A percentile compares a stretch with the other conserved stretches of the same genome.
These are phyloP conservation scores for Acanthurus tractus DNA, from an alignment of 2,797 vertebrate species.

Conservation along the genomic window DNA sequence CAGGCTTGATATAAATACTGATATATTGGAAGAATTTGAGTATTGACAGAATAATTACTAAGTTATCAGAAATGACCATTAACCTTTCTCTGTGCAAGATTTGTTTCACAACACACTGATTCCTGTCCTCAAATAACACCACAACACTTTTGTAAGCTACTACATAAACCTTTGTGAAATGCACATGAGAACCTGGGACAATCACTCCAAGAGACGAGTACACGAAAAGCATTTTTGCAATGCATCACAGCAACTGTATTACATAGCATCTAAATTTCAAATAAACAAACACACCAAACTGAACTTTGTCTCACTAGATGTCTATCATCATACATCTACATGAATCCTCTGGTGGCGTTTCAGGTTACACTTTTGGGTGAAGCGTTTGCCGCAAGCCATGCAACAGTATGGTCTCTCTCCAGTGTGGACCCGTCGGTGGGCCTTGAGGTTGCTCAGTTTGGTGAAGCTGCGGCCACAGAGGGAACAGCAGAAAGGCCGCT, in stretches of 20 bases:
- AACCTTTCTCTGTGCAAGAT: slow-evolving; percentile 12
- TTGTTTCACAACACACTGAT: slow-evolving; percentile 23
- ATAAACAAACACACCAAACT: neutral
- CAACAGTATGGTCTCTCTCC: slow-evolving; percentile 88
- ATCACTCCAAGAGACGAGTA: slow-evolving; percentile 34
- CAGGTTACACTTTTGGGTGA: slow-evolving; percentile 89
- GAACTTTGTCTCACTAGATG: neutral
- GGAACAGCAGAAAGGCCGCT: slow-evolving; percentile 87
- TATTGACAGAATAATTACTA: slow-evolving; percentile 51
- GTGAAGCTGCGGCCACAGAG: slow-evolving; percentile 87
- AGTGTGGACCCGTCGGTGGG: slow-evolving; percentile 86
- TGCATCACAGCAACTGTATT: slow-evolving; percentile 2
- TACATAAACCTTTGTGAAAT: slow-evolving; percentile 30
- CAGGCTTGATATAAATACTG: neutral
- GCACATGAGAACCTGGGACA: slow-evolving; percentile 27
- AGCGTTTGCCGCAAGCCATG: slow-evolving; percentile 85
- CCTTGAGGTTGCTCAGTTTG: slow-evolving; percentile 88
- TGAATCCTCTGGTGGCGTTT: slow-evolving; percentile 89
- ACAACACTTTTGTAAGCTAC: slow-evolving; percentile 11
- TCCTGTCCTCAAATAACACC: slow-evolving; percentile 14
- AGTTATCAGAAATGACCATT: slow-evolving; percentile 37
- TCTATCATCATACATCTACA: slow-evolving; percentile 63
- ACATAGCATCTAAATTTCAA: slow-evolving; percentile 2
- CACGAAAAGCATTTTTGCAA: slow-evolving; percentile 29
- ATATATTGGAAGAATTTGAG: slow-evolving; percentile 13